These are phyloP conservation scores for Dascyllus trimaculatus DNA, from an alignment of 2,113 vertebrate genomes.

Conservation along the genomic window DNA sequence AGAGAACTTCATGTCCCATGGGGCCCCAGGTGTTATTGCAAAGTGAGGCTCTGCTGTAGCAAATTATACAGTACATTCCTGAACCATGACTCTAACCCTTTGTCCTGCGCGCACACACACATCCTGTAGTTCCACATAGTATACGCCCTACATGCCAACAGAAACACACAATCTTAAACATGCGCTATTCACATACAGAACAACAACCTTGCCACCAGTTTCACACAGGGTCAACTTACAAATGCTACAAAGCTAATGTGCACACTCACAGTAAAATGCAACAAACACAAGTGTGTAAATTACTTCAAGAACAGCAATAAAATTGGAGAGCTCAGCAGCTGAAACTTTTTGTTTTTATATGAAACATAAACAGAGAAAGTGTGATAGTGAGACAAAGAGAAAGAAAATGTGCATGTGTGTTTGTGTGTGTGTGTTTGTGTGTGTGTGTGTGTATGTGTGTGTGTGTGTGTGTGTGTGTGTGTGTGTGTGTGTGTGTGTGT, in stretches of 20 bases:
- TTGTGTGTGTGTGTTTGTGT: background rate
- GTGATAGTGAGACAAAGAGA: slow-evolving; percentile 1
- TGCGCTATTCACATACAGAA: background rate
- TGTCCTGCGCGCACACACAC: background rate
- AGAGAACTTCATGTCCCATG: slow-evolving; percentile 24
- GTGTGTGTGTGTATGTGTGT: no score
- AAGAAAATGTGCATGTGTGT: no score
- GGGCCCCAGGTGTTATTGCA: slow-evolving; percentile 65
- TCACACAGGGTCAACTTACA: background rate
- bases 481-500: no score
- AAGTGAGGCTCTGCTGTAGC: slow-evolving; percentile 13
- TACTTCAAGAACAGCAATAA: background rate
- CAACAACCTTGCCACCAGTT: background rate
- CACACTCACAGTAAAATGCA: slow-evolving; percentile 9
- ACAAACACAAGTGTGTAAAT: background rate
- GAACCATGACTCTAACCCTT: slow-evolving; percentile 47
- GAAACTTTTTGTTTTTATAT: background rate
- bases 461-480: no score
- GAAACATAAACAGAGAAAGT: background rate
- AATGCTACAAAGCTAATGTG: slow-evolving; percentile 6
- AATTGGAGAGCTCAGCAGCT: background rate
- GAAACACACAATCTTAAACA: slow-evolving; percentile 22
- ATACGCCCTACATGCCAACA: slow-evolving; percentile 33
- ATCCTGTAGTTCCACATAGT: slow-evolving; percentile 14
- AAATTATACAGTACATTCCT: slow-evolving; percentile 73